phyloP scores from a whole-genome alignment of 2,113 vertebrate genomes.

The Argyrosomus japonicus region DNA sequence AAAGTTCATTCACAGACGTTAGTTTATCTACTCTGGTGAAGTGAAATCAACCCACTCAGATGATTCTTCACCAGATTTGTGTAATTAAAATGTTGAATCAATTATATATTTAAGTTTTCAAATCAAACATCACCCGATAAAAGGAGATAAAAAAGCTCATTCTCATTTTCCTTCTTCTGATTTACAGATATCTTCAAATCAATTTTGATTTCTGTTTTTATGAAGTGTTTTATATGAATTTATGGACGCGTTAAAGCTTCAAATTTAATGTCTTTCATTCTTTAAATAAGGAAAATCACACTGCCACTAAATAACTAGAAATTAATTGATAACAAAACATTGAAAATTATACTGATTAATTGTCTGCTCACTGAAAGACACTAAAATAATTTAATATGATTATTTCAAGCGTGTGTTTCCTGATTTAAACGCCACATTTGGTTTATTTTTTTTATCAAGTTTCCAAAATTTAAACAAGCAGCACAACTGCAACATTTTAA shows the following conservation, averaged over 20 bases:
- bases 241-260: background rate
- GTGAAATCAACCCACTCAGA: background rate
- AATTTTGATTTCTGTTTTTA: background rate
- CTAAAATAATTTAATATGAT: slow-evolving; percentile 7
- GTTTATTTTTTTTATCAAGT: background rate
- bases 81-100: slow-evolving; percentile 12
- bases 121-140: background rate
- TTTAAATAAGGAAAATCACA: background rate
- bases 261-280: slow-evolving; percentile 2
- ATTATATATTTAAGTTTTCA: background rate
- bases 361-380: background rate
- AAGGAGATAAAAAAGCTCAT: background rate
- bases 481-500: background rate
- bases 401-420: background rate
- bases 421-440: slow-evolving; percentile 4
- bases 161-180: no score
- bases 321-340: background rate
- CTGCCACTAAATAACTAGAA: background rate
- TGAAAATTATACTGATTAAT: background rate
- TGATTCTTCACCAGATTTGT: background rate
- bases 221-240: background rate
- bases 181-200: background rate
- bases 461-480: slow-evolving; percentile 10
- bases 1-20: background rate
- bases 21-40: background rate